Percentiles rank a stretch among this genome's conserved stretches.
Evolutionary conservation across 2,888 invertebrate genomes (phyloP).

Genomic region (Protodeltote pygarga): DNA sequence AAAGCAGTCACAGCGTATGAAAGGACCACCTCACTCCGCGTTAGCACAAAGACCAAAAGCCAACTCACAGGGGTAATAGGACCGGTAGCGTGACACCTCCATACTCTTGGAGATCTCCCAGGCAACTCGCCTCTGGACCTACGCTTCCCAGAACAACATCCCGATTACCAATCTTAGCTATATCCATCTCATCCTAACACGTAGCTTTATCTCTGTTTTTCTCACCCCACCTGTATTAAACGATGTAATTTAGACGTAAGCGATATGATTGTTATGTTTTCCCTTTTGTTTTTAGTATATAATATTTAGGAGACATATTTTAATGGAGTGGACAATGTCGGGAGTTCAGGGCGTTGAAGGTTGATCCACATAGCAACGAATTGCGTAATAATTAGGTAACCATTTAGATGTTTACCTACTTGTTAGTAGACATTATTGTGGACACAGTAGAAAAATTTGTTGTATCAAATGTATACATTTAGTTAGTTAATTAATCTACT

Average conservation of each 20-base stretch:
- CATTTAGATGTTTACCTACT: too few relatives aligned
- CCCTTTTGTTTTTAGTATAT: conserved; percentile 49
- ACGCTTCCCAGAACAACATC: conserved; percentile 61
- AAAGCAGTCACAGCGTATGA: neutral
- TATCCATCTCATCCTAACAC: conserved; percentile 37
- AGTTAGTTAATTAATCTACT: too few relatives aligned
- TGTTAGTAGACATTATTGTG: too few relatives aligned
- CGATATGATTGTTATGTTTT: conserved; percentile 67
- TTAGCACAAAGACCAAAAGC: conserved; percentile 35
- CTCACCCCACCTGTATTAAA: conserved; percentile 68
- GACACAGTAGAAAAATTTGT: too few relatives aligned
- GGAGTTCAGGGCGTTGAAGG: conserved; percentile 5
- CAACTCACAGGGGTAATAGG: conserved; percentile 83
- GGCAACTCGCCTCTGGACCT: conserved; percentile 75
- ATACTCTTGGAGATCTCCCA: conserved; percentile 81
- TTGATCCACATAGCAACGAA: conserved; percentile 2
- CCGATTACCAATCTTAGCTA: conserved; percentile 44
- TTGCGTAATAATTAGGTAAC: neutral
- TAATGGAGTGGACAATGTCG: conserved; percentile 44
- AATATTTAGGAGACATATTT: conserved; percentile 26
- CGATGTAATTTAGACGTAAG: conserved; percentile 62
- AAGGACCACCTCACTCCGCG: conserved; percentile 17
- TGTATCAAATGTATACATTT: too few relatives aligned
- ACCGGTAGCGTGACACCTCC: conserved; percentile 85
- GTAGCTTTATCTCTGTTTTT: conserved; percentile 46